phyloP scores from a whole-genome alignment of 2,888 invertebrate genomes.

The Ferdinandea cuprea region DNA sequence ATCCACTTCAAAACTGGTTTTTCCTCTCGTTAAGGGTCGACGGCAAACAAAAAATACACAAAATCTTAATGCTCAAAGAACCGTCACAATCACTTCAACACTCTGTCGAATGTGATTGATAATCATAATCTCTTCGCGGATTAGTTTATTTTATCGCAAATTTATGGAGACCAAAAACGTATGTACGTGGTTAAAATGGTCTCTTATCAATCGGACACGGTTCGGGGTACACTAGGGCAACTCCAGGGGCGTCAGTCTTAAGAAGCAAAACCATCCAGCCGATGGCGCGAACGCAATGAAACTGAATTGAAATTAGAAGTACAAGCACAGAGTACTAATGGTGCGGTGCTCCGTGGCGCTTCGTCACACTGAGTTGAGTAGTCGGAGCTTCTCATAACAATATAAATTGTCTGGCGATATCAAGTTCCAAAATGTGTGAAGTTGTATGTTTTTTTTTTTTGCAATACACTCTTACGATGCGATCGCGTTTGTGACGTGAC shows the following conservation, averaged over 20 bases:
- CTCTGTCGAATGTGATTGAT: slow-evolving; percentile 33
- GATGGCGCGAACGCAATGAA: slow-evolving; percentile 68
- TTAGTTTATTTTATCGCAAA: slow-evolving; percentile 18
- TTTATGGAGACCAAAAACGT: background rate
- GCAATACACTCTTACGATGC: slow-evolving; percentile 45
- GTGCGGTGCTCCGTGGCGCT: no score
- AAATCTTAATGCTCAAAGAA: slow-evolving; percentile 21
- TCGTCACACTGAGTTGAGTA: slow-evolving; percentile 26
- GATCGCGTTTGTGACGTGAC: slow-evolving; percentile 51
- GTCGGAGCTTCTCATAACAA: slow-evolving; percentile 30
- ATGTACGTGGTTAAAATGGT: slow-evolving; percentile 9
- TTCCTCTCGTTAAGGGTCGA: background rate
- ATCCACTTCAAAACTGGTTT: slow-evolving; percentile 39
- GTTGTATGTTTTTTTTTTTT: no score
- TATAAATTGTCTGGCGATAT: slow-evolving; percentile 46
- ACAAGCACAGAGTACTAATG: slow-evolving; percentile 16
- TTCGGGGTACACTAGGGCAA: background rate
- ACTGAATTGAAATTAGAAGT: slow-evolving; percentile 57
- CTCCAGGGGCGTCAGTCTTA: slow-evolving; percentile 18
- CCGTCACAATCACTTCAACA: slow-evolving; percentile 31
- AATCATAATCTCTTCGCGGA: slow-evolving; percentile 43
- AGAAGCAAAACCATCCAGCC: slow-evolving; percentile 56
- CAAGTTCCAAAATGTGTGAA: slow-evolving; percentile 28
- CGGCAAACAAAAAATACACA: background rate
- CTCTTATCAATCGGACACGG: slow-evolving; percentile 52